These are phyloP conservation scores for Calameuta filiformis DNA, from an alignment of 2,888 invertebrate genomes.

Conservation along the genomic window DNA sequence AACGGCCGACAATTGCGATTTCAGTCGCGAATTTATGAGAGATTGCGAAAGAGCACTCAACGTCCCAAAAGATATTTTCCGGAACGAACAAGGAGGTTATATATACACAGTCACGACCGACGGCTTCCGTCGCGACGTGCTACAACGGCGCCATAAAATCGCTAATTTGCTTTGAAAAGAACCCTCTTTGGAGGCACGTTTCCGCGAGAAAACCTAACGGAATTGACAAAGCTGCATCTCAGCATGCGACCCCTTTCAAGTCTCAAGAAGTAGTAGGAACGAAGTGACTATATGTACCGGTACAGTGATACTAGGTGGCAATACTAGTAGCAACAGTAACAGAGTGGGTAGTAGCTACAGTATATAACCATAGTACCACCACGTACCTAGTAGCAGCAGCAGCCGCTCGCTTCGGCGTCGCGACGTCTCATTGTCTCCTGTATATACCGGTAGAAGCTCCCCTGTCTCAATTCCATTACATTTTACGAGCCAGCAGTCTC, in stretches of 20 bases:
- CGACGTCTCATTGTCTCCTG: slow-evolving; percentile 32
- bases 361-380: neutral
- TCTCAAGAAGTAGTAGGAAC: neutral
- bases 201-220: slow-evolving; percentile 2
- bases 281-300: too few species aligned
- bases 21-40: too few species aligned
- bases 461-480: slow-evolving; percentile 50
- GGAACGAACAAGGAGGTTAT: too few species aligned
- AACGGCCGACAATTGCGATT: too few species aligned
- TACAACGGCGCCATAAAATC: slow-evolving; percentile 26
- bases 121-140: neutral
- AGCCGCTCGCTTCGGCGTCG: too few species aligned
- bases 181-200: slow-evolving; percentile 16
- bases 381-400: too few species aligned
- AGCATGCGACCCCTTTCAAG: slow-evolving; percentile 19
- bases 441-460: neutral
- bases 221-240: slow-evolving; percentile 21
- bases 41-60: too few species aligned
- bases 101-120: neutral
- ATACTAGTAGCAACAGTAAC: too few species aligned
- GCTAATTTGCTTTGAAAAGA: slow-evolving; percentile 41
- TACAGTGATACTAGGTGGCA: too few species aligned
- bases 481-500: slow-evolving; percentile 36
- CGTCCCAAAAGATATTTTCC: too few species aligned
- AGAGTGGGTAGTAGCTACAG: neutral